A percentile compares a stretch with the other conserved stretches of the same genome.
phyloP scores from a whole-genome alignment of 2,113 vertebrate species.

The Psammodynastes pulverulentus region DNA sequence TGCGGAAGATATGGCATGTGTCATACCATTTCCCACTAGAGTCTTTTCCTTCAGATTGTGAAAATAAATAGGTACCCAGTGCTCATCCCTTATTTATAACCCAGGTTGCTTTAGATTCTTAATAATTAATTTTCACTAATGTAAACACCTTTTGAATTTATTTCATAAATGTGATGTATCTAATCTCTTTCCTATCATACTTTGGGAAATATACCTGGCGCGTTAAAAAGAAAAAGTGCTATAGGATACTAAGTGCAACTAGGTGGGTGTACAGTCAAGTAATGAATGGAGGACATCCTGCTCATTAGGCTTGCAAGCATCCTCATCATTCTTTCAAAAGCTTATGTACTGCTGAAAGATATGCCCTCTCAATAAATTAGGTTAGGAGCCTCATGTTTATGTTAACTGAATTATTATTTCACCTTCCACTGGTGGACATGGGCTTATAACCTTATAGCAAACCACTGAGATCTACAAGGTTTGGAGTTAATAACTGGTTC shows the following conservation, averaged over 20 bases:
- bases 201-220: background rate
- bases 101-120: slow-evolving; percentile 18
- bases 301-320: background rate
- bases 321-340: background rate
- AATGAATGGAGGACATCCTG: background rate
- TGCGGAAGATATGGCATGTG: background rate
- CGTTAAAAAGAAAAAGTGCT: background rate
- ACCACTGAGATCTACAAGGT: background rate
- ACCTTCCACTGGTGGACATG: background rate
- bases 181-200: background rate
- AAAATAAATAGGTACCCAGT: slow-evolving; percentile 40
- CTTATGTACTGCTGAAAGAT: background rate
- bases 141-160: slow-evolving; percentile 17
- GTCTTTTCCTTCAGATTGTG: slow-evolving; percentile 11
- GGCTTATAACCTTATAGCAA: background rate
- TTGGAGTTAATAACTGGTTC: background rate
- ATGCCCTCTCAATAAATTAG: background rate
- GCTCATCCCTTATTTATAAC: slow-evolving; percentile 23
- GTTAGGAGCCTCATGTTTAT: background rate
- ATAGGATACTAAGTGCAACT: background rate
- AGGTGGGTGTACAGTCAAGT: background rate
- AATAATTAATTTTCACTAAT: slow-evolving; percentile 28
- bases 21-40: slow-evolving; percentile 25
- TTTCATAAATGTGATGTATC: background rate
- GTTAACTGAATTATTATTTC: background rate